Evolutionary conservation across 1,140 invertebrate genomes (phyloP).

Genomic region (Microplitis demolitor): DNA sequence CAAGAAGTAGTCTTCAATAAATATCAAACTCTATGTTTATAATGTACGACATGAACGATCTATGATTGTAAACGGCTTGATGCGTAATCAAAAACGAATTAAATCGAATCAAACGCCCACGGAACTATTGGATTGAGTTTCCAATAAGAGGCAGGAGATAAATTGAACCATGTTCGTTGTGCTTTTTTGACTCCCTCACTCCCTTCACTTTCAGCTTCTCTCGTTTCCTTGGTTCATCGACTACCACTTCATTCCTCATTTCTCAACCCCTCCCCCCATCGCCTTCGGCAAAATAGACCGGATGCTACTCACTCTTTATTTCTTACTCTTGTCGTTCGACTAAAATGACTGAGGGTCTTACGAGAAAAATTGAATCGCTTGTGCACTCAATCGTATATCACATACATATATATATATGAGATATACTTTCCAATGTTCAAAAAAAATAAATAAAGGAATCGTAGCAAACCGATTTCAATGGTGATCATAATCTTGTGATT

Average conservation of each 20-base stretch:
- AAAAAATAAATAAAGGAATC: not conserved
- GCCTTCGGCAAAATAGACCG: not conserved
- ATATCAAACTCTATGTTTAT: too few species aligned
- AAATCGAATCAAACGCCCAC: not conserved
- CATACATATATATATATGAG: not conserved
- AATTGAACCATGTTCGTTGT: not conserved
- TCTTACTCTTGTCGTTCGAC: not conserved
- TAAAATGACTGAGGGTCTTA: not conserved
- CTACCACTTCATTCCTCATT: too few species aligned
- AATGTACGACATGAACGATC: not conserved
- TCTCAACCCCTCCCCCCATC: too few species aligned
- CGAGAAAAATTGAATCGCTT: slow-evolving; percentile 11
- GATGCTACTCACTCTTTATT: not conserved
- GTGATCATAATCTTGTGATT: too few species aligned
- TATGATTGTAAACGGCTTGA: not conserved
- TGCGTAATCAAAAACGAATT: not conserved
- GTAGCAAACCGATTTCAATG: too few species aligned
- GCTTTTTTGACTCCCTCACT: not conserved
- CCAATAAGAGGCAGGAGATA: not conserved
- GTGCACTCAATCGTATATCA: not conserved
- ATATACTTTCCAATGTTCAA: not conserved
- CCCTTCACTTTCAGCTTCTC: not conserved
- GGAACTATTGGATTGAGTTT: not conserved
- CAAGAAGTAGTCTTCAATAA: too few species aligned
- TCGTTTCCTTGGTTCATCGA: too few species aligned